A percentile compares a stretch with the other conserved stretches of the same genome.
Evolutionary conservation across 2,113 vertebrate species (phyloP).

Genomic region (Vireo altiloquus): DNA sequence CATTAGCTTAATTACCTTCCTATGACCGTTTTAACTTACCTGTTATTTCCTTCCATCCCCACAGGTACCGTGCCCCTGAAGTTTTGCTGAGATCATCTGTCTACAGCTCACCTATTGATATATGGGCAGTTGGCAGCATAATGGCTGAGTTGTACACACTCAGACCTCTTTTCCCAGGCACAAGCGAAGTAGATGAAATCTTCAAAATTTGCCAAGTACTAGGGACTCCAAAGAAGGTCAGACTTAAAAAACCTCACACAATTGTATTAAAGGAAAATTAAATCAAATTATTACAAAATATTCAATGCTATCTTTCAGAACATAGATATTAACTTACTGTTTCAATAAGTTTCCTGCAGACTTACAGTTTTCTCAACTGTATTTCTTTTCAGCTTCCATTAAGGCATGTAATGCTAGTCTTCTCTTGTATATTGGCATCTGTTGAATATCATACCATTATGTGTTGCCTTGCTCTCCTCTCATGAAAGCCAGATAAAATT

Average conservation of each 20-base stretch:
- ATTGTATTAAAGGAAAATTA: not conserved
- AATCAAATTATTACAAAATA: not conserved
- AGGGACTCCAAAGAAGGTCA: constrained; percentile 94
- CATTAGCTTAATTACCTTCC: not conserved
- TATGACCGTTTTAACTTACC: not conserved
- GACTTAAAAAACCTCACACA: not conserved
- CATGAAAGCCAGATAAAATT: not conserved
- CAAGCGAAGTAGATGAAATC: constrained; percentile 97
- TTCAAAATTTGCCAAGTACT: constrained; percentile 99
- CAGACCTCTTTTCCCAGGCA: constrained; percentile 95
- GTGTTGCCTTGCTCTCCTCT: not conserved
- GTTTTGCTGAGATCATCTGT: constrained; percentile 87
- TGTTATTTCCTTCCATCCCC: not conserved
- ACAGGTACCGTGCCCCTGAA: constrained; percentile 97
- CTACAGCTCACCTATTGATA: constrained; percentile 94
- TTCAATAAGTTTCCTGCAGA: not conserved
- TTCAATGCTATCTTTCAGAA: not conserved
- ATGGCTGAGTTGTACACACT: constrained; percentile 97
- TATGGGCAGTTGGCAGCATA: constrained; percentile 98
- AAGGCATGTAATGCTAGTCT: not conserved
- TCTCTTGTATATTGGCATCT: not conserved
- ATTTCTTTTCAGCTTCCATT: not conserved
- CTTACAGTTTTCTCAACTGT: not conserved
- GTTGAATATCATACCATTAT: not conserved
- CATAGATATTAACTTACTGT: not conserved